A percentile compares a stretch with the other conserved stretches of the same genome.
Conservation (phyloP, 2,113 vertebrate genomes). For the Brachyhypopomus occidentalis region DNA sequence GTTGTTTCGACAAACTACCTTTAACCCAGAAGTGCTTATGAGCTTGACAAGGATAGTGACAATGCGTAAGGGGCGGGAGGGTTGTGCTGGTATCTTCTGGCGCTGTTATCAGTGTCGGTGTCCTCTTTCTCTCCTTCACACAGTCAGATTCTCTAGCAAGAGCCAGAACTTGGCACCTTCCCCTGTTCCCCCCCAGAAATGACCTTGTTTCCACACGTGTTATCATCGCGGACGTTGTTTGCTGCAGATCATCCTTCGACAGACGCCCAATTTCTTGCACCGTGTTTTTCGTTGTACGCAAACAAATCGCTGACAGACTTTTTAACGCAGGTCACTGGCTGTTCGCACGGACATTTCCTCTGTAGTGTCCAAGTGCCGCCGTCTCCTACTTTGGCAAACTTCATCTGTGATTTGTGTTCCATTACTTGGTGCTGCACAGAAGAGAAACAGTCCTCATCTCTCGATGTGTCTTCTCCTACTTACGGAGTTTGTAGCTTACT, state of each 20-base stretch:
- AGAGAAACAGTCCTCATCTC: no score
- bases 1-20: background rate
- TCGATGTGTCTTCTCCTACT: no score
- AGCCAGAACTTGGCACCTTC: conserved; percentile 28
- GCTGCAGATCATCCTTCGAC: background rate
- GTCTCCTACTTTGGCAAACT: no score
- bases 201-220: conserved; percentile 21
- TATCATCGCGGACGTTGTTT: background rate
- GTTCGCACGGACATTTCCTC: no score
- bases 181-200: conserved; percentile 37
- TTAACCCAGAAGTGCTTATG: background rate
- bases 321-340: background rate
- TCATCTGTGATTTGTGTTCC: no score
- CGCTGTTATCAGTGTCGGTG: conserved; percentile 23
- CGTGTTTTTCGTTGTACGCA: background rate
- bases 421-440: no score
- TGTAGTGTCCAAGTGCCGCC: no score
- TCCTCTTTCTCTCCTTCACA: conserved; percentile 31
- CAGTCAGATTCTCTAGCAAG: conserved; percentile 31
- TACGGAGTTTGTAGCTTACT: no score
- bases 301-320: background rate
- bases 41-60: background rate
- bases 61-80: background rate
- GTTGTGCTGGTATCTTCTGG: conserved; percentile 28
- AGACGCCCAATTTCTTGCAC: background rate